A percentile compares a stretch with the other conserved stretches of the same genome.
phyloP scores from a whole-genome alignment of 2,113 vertebrate genomes.

The Rattus norvegicus region GRCr8 NC_086025.1:47222501-47223000 shows the following conservation, averaged over 20 bases:
- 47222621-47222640: slow-evolving; percentile 2
- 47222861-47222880: slow-evolving; percentile 27
- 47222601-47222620: background rate
- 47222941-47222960: background rate
- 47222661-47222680: background rate
- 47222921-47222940: slow-evolving; percentile 14
- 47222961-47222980: background rate
- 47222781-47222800: slow-evolving; percentile 63
- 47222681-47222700: background rate
- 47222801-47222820: slow-evolving; percentile 58
- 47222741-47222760: slow-evolving; percentile 45
- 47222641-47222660: background rate
- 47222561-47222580: slow-evolving; percentile 2
- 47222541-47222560: background rate
- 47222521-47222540: background rate
- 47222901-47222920: background rate
- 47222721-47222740: slow-evolving; percentile 25
- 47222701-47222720: slow-evolving; percentile 33
- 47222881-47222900: slow-evolving; percentile 60
- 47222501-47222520: slow-evolving; percentile 29
- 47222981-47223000: slow-evolving; percentile 41
- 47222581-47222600: slow-evolving; percentile 19
- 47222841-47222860: slow-evolving; percentile 57
- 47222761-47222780: slow-evolving; percentile 48
- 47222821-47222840: slow-evolving; percentile 35